Evolutionary conservation across 2,888 invertebrate genomes (phyloP), one percentile per base, ranked within the genome.

Genomic region (Scrobipalpa costella): DNA sequence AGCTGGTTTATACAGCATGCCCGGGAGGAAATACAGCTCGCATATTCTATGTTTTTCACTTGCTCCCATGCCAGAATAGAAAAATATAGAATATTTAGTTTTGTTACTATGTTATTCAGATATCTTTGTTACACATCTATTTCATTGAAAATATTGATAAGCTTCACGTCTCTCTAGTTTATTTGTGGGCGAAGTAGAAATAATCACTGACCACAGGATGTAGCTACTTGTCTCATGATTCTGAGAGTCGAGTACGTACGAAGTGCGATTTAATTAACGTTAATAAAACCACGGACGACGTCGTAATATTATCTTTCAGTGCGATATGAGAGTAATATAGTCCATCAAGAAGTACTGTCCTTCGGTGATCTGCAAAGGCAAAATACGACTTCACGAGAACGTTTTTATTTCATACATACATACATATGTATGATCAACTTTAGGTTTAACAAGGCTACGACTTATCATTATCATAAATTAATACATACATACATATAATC

Each of bases 231-330:
- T 7, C 7, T n/a, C 8, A 19, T 52, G 52, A 52, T 52, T 52
- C 52, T 13, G 52, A 19, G 52, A 52, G 47, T 17, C 5, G 11
- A 33, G 15, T 55, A 55, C 55, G 34, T n/a, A 55, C 55, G 21
- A 33, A 57, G 57, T 36, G 19, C 34, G 19, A 38, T 33, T 61
- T 61, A 50, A 61, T 61, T 36, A 52, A 61, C 52, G 7, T 38
- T 13, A 52, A 61, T 61, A 61, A 50, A 61, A 38, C 49, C 61
- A 52, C n/a, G 13, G 36, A 19, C 50, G 0, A 9, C 27, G 13
- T 6, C 36, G 61, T 38, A 61, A 61, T 47, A 15, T 49, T n/a
- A 61, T 61, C 27, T 60, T 13, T 11, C n/a, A 19, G 49, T 47
- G n/a, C 60, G n/a, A 38, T 38, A 21, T 38, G 61, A 36, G 36